A percentile compares a stretch with the other conserved stretches of the same genome.
phyloP scores from a whole-genome alignment of 2,113 vertebrate species.

The Cacatua alba region DNA sequence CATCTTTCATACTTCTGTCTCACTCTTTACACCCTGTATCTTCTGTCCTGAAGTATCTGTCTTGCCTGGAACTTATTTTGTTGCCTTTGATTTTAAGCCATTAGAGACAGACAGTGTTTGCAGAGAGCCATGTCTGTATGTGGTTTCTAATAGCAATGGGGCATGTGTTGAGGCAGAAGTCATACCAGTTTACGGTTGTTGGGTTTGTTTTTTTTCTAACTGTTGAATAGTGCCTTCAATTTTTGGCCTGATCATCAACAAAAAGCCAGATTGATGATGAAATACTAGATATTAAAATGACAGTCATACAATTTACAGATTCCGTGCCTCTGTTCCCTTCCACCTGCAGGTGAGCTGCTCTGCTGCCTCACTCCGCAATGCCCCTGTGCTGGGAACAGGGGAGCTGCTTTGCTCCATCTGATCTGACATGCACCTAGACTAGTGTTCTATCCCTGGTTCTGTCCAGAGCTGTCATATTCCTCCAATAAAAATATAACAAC shows the following conservation, averaged over 20 bases:
- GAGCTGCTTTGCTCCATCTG: neutral
- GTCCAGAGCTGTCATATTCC: neutral
- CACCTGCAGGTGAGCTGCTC: neutral
- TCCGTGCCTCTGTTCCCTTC: neutral
- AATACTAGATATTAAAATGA: neutral
- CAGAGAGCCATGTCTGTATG: constrained; percentile 18
- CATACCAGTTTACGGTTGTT: neutral
- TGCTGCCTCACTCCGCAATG: neutral
- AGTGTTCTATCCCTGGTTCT: neutral
- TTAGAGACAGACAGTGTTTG: constrained; percentile 55
- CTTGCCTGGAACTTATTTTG: constrained; percentile 65
- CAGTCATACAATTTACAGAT: neutral
- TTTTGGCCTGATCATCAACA: neutral
- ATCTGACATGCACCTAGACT: neutral
- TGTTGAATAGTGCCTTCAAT: neutral
- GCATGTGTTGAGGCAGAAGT: neutral
- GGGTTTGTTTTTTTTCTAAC: neutral
- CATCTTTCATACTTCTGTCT: constrained; percentile 23
- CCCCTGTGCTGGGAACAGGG: neutral
- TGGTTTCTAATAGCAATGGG: constrained; percentile 36
- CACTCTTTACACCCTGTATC: constrained; percentile 31
- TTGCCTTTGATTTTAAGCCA: constrained; percentile 64
- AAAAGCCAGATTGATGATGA: neutral
- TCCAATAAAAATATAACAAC: neutral
- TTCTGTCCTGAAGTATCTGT: constrained; percentile 35